phyloP scores from a whole-genome alignment of 2,113 vertebrate genomes.

The Sterna hirundo region DNA sequence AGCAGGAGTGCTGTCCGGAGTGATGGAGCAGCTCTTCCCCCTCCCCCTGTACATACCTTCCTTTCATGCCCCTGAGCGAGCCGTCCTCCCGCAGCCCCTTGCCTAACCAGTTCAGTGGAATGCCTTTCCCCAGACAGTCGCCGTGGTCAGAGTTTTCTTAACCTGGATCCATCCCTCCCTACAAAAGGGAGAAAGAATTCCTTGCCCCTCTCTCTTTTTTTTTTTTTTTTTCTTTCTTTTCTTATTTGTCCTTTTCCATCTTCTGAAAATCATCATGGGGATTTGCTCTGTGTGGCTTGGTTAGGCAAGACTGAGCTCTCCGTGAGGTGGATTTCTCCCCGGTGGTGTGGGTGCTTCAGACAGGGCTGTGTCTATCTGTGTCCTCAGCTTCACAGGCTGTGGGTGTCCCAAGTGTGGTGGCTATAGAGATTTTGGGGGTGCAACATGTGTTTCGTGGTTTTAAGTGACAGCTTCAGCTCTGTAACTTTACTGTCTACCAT shows the following conservation, averaged over 20 bases:
- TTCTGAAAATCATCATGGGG: neutral
- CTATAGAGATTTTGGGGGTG: neutral
- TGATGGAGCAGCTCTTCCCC: neutral
- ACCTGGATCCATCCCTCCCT: constrained; percentile 31
- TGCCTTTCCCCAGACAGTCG: constrained; percentile 70
- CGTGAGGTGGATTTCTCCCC: neutral
- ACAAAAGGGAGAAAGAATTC: constrained; percentile 38
- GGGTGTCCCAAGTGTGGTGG: neutral
- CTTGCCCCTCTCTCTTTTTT: neutral
- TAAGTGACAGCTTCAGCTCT: neutral
- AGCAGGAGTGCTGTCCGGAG: neutral
- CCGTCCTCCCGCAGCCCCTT: constrained; percentile 63
- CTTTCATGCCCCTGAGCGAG: constrained; percentile 64
- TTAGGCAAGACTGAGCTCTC: neutral
- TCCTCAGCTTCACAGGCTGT: neutral
- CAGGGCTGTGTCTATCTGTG: neutral
- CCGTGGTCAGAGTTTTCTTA: constrained; percentile 68
- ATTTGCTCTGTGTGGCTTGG: neutral
- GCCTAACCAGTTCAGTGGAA: constrained; percentile 82
- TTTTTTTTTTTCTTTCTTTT: neutral
- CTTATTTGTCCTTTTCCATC: neutral
- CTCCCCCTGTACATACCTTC: constrained; percentile 65
- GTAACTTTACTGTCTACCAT: neutral
- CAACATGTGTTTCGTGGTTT: neutral
- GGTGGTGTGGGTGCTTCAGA: neutral